Percentiles rank a stretch among this genome's conserved stretches.
Evolutionary conservation across 2,888 invertebrate genomes (phyloP).

Genomic region (Ectemnius continuus): DNA sequence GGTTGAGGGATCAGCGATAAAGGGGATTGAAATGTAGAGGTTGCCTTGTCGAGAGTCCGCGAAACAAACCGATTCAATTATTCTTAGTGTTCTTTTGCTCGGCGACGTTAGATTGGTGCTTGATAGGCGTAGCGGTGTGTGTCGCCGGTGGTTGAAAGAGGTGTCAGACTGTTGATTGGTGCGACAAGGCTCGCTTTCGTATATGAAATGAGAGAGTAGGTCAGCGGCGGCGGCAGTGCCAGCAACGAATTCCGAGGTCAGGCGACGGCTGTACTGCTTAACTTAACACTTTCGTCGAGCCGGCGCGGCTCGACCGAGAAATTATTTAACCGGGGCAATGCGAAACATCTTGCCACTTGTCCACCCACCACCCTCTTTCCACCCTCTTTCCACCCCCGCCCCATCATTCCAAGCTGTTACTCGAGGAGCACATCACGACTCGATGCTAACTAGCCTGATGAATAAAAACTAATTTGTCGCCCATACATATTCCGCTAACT

Average conservation of each 20-base stretch:
- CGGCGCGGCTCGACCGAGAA: conserved; percentile 26
- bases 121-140: no score
- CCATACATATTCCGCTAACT: conserved; percentile 10
- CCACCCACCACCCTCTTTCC: conserved; percentile 30
- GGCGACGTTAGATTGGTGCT: no score
- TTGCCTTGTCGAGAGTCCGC: no score
- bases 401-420: conserved; percentile 15
- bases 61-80: no score
- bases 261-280: conserved; percentile 28
- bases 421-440: conserved; percentile 5
- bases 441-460: conserved; percentile 18
- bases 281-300: conserved; percentile 39
- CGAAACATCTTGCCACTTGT: conserved; percentile 27
- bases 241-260: conserved; percentile 37
- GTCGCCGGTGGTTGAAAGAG: no score
- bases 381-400: conserved; percentile 1
- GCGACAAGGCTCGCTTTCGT: no score
- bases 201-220: no score
- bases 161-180: no score
- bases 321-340: conserved; percentile 48
- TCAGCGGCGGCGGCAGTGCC: background rate
- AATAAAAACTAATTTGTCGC: conserved; percentile 15
- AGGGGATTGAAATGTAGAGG: no score
- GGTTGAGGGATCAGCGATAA: no score
- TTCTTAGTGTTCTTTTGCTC: no score